These are phyloP conservation scores for Drosophila leonis DNA, from an alignment of 2,888 invertebrate species.

Conservation along the genomic window DNA sequence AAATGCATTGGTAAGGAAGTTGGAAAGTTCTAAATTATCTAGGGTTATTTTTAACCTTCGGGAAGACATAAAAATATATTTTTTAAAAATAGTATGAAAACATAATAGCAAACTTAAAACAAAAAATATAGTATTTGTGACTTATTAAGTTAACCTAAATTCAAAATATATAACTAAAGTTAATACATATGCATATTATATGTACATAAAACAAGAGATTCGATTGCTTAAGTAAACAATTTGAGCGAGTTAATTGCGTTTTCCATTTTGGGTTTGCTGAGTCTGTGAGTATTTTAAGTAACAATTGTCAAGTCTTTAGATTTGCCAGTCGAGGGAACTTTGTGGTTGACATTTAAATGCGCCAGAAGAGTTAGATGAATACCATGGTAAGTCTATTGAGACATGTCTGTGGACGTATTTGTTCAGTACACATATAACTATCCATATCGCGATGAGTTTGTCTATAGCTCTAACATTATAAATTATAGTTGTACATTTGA, in stretches of 20 bases:
- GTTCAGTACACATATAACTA: slow-evolving; percentile 19
- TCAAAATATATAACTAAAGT: slow-evolving; percentile 29
- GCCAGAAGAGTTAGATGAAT: slow-evolving; percentile 30
- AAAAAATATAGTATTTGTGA: slow-evolving; percentile 11
- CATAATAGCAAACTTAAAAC: slow-evolving; percentile 3
- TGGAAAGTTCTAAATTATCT: slow-evolving; percentile 9
- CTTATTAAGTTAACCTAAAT: slow-evolving; percentile 25
- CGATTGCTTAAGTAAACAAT: slow-evolving; percentile 31
- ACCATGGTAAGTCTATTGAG: slow-evolving; percentile 39
- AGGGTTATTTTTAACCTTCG: slow-evolving; percentile 22
- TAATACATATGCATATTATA: slow-evolving; percentile 35
- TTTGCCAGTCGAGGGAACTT: slow-evolving; percentile 37
- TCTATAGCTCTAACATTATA: neutral
- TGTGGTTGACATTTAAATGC: slow-evolving; percentile 39
- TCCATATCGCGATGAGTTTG: neutral
- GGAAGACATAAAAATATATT: slow-evolving; percentile 57
- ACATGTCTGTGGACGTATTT: slow-evolving; percentile 43
- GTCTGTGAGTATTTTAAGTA: slow-evolving; percentile 72
- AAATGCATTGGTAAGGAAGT: slow-evolving; percentile 50
- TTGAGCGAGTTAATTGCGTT: slow-evolving; percentile 43
- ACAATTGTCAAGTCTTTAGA: slow-evolving; percentile 67
- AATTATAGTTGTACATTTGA: slow-evolving; percentile 5
- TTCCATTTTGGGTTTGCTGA: slow-evolving; percentile 33
- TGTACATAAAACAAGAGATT: slow-evolving; percentile 44
- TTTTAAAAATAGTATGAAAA: neutral